Conservation (phyloP, 2,113 vertebrate species). For the Laticauda colubrina region DNA sequence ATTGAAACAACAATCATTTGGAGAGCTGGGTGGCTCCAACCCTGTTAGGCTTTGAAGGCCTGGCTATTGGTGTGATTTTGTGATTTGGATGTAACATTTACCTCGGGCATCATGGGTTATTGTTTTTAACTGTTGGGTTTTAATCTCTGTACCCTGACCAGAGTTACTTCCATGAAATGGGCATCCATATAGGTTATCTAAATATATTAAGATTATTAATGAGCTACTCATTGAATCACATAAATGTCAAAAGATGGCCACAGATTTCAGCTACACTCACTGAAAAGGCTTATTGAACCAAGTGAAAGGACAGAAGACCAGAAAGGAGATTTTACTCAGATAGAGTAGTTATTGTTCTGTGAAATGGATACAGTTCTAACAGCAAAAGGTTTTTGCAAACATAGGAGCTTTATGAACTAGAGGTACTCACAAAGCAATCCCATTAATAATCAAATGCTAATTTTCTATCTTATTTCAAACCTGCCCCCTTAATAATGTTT, state of each 20-base stretch:
- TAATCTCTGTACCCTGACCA: neutral
- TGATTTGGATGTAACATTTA: neutral
- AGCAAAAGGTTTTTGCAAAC: neutral
- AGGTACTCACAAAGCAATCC: neutral
- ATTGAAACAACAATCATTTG: too few species aligned
- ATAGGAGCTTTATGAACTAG: too few species aligned
- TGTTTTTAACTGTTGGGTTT: neutral
- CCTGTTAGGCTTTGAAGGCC: neutral
- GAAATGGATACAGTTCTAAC: neutral
- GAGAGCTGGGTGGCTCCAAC: neutral
- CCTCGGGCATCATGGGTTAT: neutral
- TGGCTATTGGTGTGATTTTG: neutral
- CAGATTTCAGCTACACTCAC: neutral
- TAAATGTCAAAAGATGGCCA: neutral
- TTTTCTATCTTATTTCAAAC: neutral
- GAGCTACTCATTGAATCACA: neutral
- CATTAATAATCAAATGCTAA: neutral
- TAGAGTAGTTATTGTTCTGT: neutral
- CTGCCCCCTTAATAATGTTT: neutral
- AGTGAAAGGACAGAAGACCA: neutral
- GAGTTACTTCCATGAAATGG: neutral
- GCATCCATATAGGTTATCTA: neutral
- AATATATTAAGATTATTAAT: neutral
- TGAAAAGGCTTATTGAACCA: constrained; percentile 9
- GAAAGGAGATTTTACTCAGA: neutral